Percentiles rank a stretch among this genome's conserved stretches.
phyloP scores from a whole-genome alignment of 2,888 invertebrate genomes.

The Nephrotoma guestfalica region DNA sequence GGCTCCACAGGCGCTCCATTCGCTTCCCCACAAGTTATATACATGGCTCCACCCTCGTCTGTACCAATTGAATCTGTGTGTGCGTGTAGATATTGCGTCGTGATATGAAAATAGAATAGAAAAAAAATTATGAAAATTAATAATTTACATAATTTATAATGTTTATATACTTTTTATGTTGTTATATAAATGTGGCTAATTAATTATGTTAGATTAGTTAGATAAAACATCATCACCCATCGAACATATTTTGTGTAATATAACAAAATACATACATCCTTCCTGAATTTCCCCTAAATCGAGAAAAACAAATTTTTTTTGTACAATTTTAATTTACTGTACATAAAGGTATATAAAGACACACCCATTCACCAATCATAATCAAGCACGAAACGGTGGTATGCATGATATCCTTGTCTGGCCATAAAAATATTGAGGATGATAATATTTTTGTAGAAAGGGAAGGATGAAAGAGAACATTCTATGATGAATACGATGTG shows the following conservation, averaged over 20 bases:
- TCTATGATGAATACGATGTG: not conserved
- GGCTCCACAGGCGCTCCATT: constrained; percentile 34
- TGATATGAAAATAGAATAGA: not conserved
- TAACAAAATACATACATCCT: not conserved
- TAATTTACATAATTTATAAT: not conserved
- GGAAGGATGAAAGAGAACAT: not conserved
- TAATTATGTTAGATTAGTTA: not conserved
- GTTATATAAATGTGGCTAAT: too few species aligned
- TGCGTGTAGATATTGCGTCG: not conserved
- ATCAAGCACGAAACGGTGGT: not conserved
- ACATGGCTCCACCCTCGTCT: constrained; percentile 36
- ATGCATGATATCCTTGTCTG: not conserved
- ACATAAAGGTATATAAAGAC: not conserved
- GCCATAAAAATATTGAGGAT: not conserved
- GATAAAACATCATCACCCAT: not conserved
- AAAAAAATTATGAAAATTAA: not conserved
- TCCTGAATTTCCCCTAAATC: not conserved
- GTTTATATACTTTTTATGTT: not conserved
- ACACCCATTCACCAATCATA: not conserved
- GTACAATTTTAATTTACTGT: not conserved
- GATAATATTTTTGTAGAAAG: too few species aligned
- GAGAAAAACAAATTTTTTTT: not conserved
- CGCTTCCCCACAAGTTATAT: constrained; percentile 35
- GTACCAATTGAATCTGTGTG: constrained; percentile 32
- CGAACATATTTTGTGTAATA: not conserved